A percentile compares a stretch with the other conserved stretches of the same genome.
Evolutionary conservation across 2,797 vertebrate species (phyloP).

Genomic region (Taeniopygia guttata): DNA sequence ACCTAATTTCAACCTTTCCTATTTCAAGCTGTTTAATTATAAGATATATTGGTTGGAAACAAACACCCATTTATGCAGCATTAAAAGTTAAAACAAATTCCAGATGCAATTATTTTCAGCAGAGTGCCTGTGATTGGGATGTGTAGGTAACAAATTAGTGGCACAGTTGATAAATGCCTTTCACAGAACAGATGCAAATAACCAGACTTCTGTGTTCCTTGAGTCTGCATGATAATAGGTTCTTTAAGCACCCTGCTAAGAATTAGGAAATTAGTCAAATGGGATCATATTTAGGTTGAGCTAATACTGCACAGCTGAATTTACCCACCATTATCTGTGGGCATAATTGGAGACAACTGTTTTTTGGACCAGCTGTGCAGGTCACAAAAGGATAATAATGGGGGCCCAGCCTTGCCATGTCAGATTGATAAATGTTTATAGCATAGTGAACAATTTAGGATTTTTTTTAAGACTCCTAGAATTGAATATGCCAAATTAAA

Average conservation of each 20-base stretch:
- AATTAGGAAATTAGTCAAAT: slow-evolving; percentile 94
- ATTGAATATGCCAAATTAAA: background rate
- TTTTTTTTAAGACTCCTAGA: background rate
- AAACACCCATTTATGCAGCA: slow-evolving; percentile 33
- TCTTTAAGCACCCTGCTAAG: slow-evolving; percentile 77
- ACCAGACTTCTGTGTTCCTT: slow-evolving; percentile 59
- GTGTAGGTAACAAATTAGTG: slow-evolving; percentile 58
- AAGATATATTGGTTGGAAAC: slow-evolving; percentile 43
- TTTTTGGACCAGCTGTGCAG: slow-evolving; percentile 77
- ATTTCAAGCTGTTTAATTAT: slow-evolving; percentile 53
- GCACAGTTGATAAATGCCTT: slow-evolving; percentile 63
- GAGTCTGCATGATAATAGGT: slow-evolving; percentile 67
- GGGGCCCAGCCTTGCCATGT: slow-evolving; percentile 71
- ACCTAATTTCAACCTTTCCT: slow-evolving; percentile 39
- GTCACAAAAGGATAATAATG: slow-evolving; percentile 79
- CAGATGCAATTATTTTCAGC: slow-evolving; percentile 49
- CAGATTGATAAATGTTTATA: slow-evolving; percentile 81
- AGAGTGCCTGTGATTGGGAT: slow-evolving; percentile 27
- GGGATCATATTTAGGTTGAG: slow-evolving; percentile 87
- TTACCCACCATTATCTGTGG: slow-evolving; percentile 82
- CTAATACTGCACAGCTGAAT: slow-evolving; percentile 83
- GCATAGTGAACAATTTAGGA: slow-evolving; percentile 61
- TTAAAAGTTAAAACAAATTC: slow-evolving; percentile 61
- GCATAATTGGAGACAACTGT: slow-evolving; percentile 85
- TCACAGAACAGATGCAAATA: slow-evolving; percentile 64